Conservation (phyloP, 2,888 invertebrate species). For the Odontomyia ornata region DNA sequence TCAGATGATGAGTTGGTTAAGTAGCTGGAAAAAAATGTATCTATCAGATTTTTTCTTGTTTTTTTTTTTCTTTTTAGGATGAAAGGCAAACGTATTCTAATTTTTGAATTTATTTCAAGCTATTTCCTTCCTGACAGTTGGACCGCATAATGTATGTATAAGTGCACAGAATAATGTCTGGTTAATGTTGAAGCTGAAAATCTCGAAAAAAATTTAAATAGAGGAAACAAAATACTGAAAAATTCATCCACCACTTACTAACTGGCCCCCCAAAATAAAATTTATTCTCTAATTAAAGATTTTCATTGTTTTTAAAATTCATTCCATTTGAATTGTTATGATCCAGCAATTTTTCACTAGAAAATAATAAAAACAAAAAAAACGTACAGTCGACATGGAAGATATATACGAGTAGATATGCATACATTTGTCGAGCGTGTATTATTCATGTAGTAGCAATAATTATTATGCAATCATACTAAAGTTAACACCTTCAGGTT, state of each 20-base stretch:
- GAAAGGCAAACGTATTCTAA: neutral
- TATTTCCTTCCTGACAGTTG: no score
- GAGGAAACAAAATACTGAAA: no score
- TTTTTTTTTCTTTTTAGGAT: neutral
- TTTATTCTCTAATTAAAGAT: slow-evolving; percentile 27
- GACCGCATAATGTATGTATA: neutral
- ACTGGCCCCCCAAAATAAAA: neutral
- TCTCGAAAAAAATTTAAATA: neutral
- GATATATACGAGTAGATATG: no score
- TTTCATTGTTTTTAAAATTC: slow-evolving; percentile 20
- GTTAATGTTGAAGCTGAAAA: no score
- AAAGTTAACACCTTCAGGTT: slow-evolving; percentile 44
- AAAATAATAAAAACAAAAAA: no score
- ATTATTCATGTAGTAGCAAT: neutral
- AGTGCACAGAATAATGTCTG: neutral
- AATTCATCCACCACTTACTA: no score
- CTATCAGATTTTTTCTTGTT: neutral
- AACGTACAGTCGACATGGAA: no score
- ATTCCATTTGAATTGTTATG: slow-evolving; percentile 15
- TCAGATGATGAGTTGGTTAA: neutral
- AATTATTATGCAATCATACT: slow-evolving; percentile 40
- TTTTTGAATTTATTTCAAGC: no score
- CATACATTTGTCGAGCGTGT: no score
- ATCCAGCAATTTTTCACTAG: slow-evolving; percentile 9
- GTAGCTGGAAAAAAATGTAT: no score